A percentile compares a stretch with the other conserved stretches of the same genome.
Conservation (phyloP, 2,797 vertebrate species). For the Labroides dimidiatus region DNA sequence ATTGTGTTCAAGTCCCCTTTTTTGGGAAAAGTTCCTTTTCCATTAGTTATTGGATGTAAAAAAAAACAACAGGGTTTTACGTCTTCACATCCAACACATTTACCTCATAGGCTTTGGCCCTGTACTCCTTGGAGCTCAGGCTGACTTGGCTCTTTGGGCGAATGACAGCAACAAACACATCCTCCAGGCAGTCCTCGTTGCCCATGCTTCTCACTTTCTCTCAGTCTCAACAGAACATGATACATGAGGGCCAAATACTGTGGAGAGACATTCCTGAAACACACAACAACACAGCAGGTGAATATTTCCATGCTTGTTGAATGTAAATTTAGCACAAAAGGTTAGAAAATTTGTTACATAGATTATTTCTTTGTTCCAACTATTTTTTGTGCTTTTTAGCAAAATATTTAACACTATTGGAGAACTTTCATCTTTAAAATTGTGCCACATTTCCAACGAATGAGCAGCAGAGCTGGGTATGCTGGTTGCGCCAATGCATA, state of each 20-base stretch:
- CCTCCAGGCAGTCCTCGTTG: slow-evolving; percentile 91
- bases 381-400: too few species aligned
- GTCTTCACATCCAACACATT: slow-evolving; percentile 41
- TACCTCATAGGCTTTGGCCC: slow-evolving; percentile 97
- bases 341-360: too few species aligned
- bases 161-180: slow-evolving; percentile 95
- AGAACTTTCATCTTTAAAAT: too few species aligned
- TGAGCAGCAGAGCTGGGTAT: too few species aligned
- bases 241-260: slow-evolving; percentile 62
- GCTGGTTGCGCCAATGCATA: too few species aligned
- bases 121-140: slow-evolving; percentile 96
- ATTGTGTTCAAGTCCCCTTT: too few species aligned
- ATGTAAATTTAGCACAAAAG: not conserved
- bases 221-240: slow-evolving; percentile 60
- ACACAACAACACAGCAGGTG: not conserved
- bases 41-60: too few species aligned
- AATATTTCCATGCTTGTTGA: not conserved
- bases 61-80: too few species aligned
- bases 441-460: too few species aligned
- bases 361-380: too few species aligned
- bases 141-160: slow-evolving; percentile 96
- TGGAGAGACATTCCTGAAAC: slow-evolving; percentile 74
- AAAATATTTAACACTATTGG: too few species aligned
- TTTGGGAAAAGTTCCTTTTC: too few species aligned
- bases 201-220: slow-evolving; percentile 85